phyloP scores from a whole-genome alignment of 2,113 vertebrate genomes.

The Galemys pyrenaicus region DNA sequence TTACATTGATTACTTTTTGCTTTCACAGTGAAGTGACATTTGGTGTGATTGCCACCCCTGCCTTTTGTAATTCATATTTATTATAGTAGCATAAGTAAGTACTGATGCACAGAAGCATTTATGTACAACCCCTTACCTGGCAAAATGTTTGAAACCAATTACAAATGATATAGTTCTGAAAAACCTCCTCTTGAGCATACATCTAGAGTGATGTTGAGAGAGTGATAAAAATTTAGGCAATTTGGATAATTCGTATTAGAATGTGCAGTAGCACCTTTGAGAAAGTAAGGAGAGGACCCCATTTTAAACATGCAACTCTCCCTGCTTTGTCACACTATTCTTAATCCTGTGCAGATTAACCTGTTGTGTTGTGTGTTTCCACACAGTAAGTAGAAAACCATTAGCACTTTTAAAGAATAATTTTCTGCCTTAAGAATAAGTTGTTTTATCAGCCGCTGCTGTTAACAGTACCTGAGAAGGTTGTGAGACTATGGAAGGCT shows the following conservation, averaged over 20 bases:
- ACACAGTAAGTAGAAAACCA: neutral
- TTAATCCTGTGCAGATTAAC: neutral
- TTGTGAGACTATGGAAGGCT: neutral
- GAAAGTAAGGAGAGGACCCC: neutral
- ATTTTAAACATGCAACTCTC: neutral
- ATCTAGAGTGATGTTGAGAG: constrained; percentile 21
- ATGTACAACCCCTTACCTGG: neutral
- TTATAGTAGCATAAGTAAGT: neutral
- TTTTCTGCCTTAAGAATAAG: neutral
- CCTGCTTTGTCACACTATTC: neutral
- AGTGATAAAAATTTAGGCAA: neutral
- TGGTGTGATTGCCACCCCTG: neutral
- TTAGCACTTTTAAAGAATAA: neutral
- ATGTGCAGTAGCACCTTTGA: neutral
- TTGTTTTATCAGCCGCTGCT: neutral
- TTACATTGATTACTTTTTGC: neutral
- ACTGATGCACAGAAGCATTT: neutral
- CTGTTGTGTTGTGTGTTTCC: neutral
- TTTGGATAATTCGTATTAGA: neutral
- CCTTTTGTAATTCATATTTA: neutral
- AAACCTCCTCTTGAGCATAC: neutral
- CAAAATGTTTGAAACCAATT: neutral
- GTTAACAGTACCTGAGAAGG: neutral
- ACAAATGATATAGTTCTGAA: neutral
- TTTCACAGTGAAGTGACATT: neutral